Conservation (phyloP, 1,140 invertebrate species). For the Ips typographus region DNA sequence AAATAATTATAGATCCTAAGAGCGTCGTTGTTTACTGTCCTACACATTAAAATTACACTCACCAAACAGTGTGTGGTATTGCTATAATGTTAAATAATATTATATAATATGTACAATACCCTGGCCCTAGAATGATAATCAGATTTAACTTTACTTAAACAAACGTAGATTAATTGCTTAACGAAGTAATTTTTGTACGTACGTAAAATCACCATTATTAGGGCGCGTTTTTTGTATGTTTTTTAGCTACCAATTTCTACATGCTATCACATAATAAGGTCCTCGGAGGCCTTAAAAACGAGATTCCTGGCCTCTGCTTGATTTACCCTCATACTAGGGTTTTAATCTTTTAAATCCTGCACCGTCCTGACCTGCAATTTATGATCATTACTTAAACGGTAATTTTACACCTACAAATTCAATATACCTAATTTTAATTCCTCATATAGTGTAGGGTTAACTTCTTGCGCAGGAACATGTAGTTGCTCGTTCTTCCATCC, state of each 20-base stretch:
- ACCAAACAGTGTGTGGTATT: conserved; percentile 31
- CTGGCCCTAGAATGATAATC: conserved; percentile 29
- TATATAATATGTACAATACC: conserved; percentile 34
- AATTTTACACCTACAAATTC: not conserved
- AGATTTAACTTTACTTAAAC: not conserved
- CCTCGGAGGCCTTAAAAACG: conserved; percentile 35
- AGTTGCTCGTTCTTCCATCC: conserved; percentile 54
- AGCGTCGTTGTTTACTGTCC: not conserved
- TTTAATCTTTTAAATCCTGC: conserved; percentile 74
- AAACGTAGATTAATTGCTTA: too few relatives aligned
- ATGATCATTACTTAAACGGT: not conserved
- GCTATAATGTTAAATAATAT: conserved; percentile 29
- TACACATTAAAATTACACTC: not conserved
- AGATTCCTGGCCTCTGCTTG: conserved; percentile 39
- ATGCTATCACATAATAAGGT: conserved; percentile 21
- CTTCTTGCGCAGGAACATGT: conserved; percentile 58
- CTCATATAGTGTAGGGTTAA: conserved; percentile 74
- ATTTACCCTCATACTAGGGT: conserved; percentile 51
- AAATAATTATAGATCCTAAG: not conserved
- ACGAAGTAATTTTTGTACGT: too few relatives aligned
- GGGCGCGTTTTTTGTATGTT: not conserved
- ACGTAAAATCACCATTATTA: conserved; percentile 7
- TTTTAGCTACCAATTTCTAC: conserved; percentile 11
- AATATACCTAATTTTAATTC: conserved; percentile 67
- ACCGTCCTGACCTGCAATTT: conserved; percentile 62